These are phyloP conservation scores for Yasuhikotakia modesta DNA, from an alignment of 2,797 vertebrate genomes.

Conservation along the genomic window DNA sequence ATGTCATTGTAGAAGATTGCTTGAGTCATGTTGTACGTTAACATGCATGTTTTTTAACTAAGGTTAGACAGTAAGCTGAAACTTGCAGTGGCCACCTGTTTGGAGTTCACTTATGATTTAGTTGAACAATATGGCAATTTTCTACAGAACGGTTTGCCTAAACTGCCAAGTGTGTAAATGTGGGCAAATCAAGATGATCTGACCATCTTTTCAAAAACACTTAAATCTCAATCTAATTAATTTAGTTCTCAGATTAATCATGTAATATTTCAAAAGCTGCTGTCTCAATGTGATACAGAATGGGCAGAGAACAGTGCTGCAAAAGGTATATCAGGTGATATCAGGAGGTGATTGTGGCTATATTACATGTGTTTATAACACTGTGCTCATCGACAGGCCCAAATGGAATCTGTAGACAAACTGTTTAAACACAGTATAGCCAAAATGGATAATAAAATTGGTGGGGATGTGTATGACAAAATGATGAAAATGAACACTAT, in stretches of 20 bases:
- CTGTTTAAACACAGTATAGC: background rate
- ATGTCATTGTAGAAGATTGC: conserved; percentile 29
- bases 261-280: background rate
- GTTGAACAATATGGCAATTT: background rate
- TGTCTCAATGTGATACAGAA: background rate
- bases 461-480: too few relatives aligned
- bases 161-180: too few relatives aligned
- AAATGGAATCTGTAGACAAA: background rate
- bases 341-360: background rate
- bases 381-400: background rate
- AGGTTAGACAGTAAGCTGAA: background rate
- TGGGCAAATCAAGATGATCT: too few relatives aligned
- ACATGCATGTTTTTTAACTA: conserved; percentile 13
- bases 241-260: background rate
- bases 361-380: background rate
- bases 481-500: too few relatives aligned
- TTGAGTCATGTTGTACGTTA: conserved; percentile 20
- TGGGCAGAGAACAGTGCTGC: background rate
- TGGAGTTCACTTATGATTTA: background rate
- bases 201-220: too few relatives aligned
- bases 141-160: background rate
- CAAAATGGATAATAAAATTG: too few relatives aligned
- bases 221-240: background rate
- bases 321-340: background rate
- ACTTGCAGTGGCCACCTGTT: background rate